Conservation (phyloP, 92 coral and sea anemone genomes). For the Hydrozoanthus gracilis region DNA sequence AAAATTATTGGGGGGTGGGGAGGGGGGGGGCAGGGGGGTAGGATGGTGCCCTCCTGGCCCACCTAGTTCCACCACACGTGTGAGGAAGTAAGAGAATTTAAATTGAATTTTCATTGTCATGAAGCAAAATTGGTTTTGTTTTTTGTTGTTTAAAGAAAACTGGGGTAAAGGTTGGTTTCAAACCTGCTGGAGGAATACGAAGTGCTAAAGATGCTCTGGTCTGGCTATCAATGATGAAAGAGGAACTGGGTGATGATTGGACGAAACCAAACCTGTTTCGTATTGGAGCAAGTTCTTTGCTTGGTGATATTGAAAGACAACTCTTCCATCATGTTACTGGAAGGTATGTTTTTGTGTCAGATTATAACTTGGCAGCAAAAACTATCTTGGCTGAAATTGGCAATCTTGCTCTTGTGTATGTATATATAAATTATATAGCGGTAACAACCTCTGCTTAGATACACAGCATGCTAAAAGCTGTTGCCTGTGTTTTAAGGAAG, state of each 20-base stretch:
- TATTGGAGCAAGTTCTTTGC: conserved; percentile 96
- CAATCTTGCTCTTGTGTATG: neutral
- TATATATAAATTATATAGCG: neutral
- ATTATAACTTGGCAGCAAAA: neutral
- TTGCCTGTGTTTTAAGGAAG: too few species aligned
- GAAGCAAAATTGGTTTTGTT: neutral
- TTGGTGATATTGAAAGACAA: conserved; percentile 96
- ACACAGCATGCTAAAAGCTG: too few species aligned
- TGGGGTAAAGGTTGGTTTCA: conserved; percentile 95
- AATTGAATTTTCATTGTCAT: too few species aligned
- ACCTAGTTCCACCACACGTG: too few species aligned
- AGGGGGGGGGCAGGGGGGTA: too few species aligned
- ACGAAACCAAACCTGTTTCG: conserved; percentile 93
- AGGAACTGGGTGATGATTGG: conserved; percentile 98
- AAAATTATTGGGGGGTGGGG: too few species aligned
- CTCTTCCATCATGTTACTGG: conserved; percentile 97
- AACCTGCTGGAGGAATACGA: conserved; percentile 99
- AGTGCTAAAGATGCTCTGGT: conserved; percentile 96
- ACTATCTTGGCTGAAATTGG: neutral
- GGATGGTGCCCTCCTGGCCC: too few species aligned
- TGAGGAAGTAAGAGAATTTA: too few species aligned
- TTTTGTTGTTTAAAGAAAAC: conserved; percentile 72
- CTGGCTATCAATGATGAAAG: conserved; percentile 97
- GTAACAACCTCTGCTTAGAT: too few species aligned
- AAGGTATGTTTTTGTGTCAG: conserved; percentile 63